Percentiles rank a stretch among this genome's conserved stretches.
These are phyloP conservation scores for Myotis brandtii DNA, from an alignment of 2,113 vertebrate genomes.

Conservation along the genomic window DNA sequence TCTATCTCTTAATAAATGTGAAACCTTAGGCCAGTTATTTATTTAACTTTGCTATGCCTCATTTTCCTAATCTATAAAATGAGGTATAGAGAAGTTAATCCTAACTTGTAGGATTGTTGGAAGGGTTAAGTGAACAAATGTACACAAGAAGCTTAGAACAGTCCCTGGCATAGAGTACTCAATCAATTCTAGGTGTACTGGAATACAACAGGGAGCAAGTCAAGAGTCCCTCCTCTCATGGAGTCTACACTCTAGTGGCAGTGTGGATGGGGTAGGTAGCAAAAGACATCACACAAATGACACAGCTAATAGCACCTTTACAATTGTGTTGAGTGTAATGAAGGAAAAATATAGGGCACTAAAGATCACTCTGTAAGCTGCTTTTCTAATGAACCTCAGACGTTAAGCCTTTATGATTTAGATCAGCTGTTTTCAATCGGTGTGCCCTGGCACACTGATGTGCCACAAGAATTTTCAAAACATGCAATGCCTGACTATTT, in stretches of 20 bases:
- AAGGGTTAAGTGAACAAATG: background rate
- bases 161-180: background rate
- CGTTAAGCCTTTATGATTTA: background rate
- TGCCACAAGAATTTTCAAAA: background rate
- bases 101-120: background rate
- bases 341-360: background rate
- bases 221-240: background rate
- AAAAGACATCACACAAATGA: background rate
- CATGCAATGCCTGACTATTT: background rate
- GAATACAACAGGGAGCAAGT: background rate
- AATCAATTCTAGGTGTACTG: background rate
- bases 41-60: background rate
- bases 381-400: background rate
- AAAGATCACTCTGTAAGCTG: background rate
- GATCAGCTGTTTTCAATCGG: background rate
- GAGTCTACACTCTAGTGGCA: background rate
- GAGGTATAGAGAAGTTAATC: too few species aligned
- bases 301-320: background rate
- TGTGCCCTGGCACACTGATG: background rate
- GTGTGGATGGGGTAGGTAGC: background rate
- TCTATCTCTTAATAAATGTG: background rate
- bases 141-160: background rate
- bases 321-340: background rate
- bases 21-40: slow-evolving; percentile 1
- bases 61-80: background rate